Evolutionary conservation across 2,888 invertebrate genomes (phyloP).

Genomic region (Spicauda simplicius): DNA sequence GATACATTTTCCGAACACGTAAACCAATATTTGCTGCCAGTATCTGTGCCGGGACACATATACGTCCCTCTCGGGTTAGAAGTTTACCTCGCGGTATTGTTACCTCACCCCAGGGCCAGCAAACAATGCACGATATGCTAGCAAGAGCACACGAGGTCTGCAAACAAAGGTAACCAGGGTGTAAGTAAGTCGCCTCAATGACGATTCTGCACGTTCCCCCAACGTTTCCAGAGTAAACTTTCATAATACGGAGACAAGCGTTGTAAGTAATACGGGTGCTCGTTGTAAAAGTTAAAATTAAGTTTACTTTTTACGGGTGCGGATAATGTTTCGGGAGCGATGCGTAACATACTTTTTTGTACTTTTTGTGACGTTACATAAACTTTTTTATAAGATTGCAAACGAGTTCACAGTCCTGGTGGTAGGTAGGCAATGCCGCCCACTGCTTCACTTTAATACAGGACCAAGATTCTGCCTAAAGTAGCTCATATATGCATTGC

Average conservation of each 20-base stretch:
- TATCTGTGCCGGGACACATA: background rate
- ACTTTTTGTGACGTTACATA: no score
- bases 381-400: no score
- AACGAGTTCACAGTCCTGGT: no score
- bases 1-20: background rate
- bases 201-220: background rate
- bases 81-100: conserved; percentile 5
- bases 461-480: no score
- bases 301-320: no score
- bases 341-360: no score
- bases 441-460: no score
- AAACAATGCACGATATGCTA: background rate
- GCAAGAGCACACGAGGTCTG: background rate
- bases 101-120: background rate
- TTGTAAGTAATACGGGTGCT: background rate
- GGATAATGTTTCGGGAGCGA: no score
- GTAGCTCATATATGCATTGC: no score
- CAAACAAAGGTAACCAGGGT: background rate
- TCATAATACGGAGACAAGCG: background rate
- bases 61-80: background rate
- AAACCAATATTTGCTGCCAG: background rate
- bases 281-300: no score
- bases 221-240: background rate
- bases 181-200: background rate
- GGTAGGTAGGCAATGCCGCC: no score